These are phyloP conservation scores for Parnassius mnemosyne DNA, from an alignment of 2,888 invertebrate genomes.

Conservation along the genomic window DNA sequence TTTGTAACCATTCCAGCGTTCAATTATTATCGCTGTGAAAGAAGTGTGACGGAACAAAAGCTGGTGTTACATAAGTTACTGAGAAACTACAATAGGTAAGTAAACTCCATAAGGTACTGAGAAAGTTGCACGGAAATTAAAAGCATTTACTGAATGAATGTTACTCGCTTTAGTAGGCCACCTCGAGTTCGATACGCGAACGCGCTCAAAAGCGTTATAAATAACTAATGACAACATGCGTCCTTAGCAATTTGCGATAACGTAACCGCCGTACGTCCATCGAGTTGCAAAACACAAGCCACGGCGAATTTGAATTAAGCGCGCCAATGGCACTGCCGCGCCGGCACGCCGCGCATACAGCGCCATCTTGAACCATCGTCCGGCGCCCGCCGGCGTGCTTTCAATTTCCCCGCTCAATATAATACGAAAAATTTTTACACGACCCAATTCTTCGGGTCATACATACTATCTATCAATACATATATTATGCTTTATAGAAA, in stretches of 20 bases:
- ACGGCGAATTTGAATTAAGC: constrained; percentile 65
- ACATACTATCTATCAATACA: no score
- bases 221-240: constrained; percentile 76
- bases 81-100: no score
- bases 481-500: no score
- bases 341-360: constrained; percentile 75
- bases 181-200: constrained; percentile 30
- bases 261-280: constrained; percentile 55
- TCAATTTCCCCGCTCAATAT: constrained; percentile 37
- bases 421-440: constrained; percentile 20
- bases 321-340: constrained; percentile 64
- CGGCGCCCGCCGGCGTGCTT: constrained; percentile 67
- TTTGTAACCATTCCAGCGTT: background rate
- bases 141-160: constrained; percentile 56
- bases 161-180: constrained; percentile 55
- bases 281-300: constrained; percentile 70
- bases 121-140: constrained; percentile 72
- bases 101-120: constrained; percentile 44
- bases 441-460: background rate
- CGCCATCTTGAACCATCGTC: constrained; percentile 72
- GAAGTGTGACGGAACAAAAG: constrained; percentile 71
- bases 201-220: constrained; percentile 65
- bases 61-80: constrained; percentile 69
- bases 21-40: constrained; percentile 41
- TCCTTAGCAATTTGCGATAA: constrained; percentile 65